Conservation (phyloP, 2,797 vertebrate genomes). For the Diceros bicornis region DNA sequence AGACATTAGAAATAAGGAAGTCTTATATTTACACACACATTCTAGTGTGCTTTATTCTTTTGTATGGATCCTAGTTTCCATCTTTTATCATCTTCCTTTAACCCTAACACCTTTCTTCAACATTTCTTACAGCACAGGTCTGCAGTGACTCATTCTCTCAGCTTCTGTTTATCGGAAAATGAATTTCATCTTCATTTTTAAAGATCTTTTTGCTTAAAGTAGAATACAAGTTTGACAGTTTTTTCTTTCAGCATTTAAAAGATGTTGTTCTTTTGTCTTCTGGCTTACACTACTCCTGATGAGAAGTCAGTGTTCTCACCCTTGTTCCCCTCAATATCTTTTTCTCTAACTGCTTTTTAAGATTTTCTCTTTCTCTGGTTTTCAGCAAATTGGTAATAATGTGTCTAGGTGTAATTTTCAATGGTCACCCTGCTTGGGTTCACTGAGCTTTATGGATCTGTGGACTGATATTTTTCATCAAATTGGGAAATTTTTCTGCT, state of each 20-base stretch:
- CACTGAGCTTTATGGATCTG: not conserved
- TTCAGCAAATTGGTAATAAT: not conserved
- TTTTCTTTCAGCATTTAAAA: slow-evolving; percentile 12
- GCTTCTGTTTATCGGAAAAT: not conserved
- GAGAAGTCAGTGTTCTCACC: not conserved
- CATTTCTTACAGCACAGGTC: not conserved
- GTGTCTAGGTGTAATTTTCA: not conserved
- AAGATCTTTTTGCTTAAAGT: not conserved
- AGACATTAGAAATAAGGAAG: not conserved
- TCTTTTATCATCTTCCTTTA: not conserved
- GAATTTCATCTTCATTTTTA: not conserved
- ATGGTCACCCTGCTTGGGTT: not conserved
- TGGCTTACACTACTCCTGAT: not conserved
- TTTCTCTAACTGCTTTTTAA: not conserved
- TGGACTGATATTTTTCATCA: not conserved
- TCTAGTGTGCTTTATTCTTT: not conserved
- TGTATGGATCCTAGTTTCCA: not conserved
- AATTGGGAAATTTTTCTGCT: not conserved
- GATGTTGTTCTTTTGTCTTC: not conserved
- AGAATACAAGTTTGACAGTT: not conserved
- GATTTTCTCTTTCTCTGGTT: not conserved
- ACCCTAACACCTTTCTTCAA: not conserved
- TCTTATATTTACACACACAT: not conserved
- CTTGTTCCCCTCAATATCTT: not conserved
- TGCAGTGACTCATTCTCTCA: not conserved